Evolutionary conservation across 2,888 invertebrate species (phyloP), one percentile per base, ranked within the genome.

Genomic region (Machimus rusticus): DNA sequence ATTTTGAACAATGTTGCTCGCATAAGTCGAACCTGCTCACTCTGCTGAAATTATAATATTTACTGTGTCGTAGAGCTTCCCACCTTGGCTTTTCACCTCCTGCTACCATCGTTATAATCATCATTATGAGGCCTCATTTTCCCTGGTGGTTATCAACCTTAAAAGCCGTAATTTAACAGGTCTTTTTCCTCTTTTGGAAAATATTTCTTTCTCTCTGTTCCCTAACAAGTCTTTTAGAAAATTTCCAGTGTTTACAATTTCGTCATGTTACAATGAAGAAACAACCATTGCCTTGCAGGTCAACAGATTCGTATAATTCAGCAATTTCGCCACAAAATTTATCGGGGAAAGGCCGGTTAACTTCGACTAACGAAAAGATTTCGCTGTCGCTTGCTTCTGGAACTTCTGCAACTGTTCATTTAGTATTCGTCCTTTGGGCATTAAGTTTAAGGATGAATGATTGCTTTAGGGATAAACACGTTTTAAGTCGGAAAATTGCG

Each of bases 141-240:
- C 84, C 84, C 39, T 39, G 84, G 66, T 66, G 57, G 84, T 84
- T 84, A 74, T 57, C 84, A 84, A 39, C 84, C 66, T 84, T 84
- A 39, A 84, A 84, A 84, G 74, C 84, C 84, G 66, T 84, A 74
- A 84, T 84, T 84, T 84, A 84, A 84, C 84, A 39, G 84, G 84
- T 74, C 37, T 43, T 84, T 84, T 74, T 84, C 57, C 16, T 37
- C 84, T 66, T 84, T 84, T 74, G 37, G 14, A 84, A 66, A 66
- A 66, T 84, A 66, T 39, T 74, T 74, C 74, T 84, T 74, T 84
- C 74, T 84, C 66, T 37, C 43, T 84, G 66, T 84, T 84, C 39
- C 74, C 43, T 74, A 81, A 55, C 81, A 81, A 81, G 81, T 34
- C 81, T 55, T 55, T 81, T 31, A 55, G 55, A 55, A 81, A 81